Conservation (phyloP, 2,113 vertebrate genomes). For the Gnathonemus echidnorhynchus region DNA sequence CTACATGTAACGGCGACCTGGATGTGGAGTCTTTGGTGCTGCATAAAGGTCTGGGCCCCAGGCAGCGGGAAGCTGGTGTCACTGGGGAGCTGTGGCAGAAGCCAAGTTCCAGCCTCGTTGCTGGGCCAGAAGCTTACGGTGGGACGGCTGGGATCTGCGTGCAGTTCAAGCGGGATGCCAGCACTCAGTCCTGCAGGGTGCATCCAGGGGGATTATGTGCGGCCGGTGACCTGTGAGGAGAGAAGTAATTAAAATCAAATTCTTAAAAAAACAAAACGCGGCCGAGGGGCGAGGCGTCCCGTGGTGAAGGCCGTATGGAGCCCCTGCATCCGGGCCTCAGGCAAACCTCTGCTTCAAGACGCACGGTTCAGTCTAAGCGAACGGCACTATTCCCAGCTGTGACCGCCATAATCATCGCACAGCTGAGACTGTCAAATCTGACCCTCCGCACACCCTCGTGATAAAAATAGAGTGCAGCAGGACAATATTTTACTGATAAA, state of each 20-base stretch:
- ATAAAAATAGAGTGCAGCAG: slow-evolving; percentile 20
- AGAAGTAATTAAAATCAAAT: slow-evolving; percentile 35
- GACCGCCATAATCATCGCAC: not conserved
- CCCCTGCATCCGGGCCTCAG: slow-evolving; percentile 15
- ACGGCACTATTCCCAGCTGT: not conserved
- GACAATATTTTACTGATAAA: slow-evolving; percentile 17
- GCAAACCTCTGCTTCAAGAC: slow-evolving; percentile 15
- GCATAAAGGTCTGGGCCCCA: slow-evolving; percentile 1
- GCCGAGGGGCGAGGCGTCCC: slow-evolving; percentile 21
- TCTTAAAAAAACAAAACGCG: slow-evolving; percentile 21
- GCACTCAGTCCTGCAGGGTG: not conserved
- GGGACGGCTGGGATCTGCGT: slow-evolving; percentile 21
- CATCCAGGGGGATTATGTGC: slow-evolving; percentile 2
- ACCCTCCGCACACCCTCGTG: slow-evolving; percentile 1
- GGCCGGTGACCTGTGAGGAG: slow-evolving; percentile 15
- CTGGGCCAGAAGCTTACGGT: slow-evolving; percentile 22
- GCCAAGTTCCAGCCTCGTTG: not conserved
- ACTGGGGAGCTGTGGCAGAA: slow-evolving; percentile 19
- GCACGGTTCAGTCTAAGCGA: not conserved
- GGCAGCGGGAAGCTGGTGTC: slow-evolving; percentile 17
- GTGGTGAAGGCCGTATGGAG: slow-evolving; percentile 10
- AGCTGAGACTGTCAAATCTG: slow-evolving; percentile 18
- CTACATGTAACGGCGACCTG: slow-evolving; percentile 19
- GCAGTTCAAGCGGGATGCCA: slow-evolving; percentile 20
- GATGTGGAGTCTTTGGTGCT: slow-evolving; percentile 1